Evolutionary conservation across 2,797 vertebrate species (phyloP).

Genomic region (Sphenopsis melanotis): DNA sequence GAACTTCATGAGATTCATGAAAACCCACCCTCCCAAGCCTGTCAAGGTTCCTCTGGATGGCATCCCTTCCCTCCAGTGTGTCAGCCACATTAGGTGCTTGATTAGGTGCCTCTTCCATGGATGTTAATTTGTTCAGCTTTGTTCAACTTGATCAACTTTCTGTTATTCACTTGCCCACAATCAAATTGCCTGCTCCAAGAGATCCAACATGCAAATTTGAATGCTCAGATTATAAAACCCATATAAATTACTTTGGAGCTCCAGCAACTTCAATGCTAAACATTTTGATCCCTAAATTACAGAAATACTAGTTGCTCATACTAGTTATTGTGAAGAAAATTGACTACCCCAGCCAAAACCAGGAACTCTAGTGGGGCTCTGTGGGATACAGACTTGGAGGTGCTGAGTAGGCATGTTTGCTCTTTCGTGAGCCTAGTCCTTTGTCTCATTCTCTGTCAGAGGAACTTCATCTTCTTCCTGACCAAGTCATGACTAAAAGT

Average conservation of each 20-base stretch:
- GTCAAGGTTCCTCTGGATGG: not conserved
- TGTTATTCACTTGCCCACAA: not conserved
- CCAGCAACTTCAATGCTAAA: not conserved
- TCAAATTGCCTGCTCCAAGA: not conserved
- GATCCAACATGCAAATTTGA: not conserved
- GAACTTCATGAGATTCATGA: not conserved
- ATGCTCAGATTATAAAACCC: not conserved
- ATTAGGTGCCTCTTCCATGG: not conserved
- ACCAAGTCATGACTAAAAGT: not conserved
- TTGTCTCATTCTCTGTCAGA: not conserved
- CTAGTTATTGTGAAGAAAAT: not conserved
- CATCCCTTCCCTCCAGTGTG: accelerated
- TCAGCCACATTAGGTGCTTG: too few relatives aligned
- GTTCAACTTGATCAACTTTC: not conserved
- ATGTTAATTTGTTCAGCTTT: not conserved
- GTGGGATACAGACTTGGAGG: not conserved
- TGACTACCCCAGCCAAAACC: not conserved
- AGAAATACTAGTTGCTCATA: not conserved
- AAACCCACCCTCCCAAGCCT: not conserved
- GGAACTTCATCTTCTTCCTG: not conserved
- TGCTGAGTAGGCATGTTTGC: not conserved
- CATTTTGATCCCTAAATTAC: not conserved
- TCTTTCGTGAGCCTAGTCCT: not conserved
- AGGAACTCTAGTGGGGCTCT: not conserved
- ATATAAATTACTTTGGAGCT: not conserved